Conservation (phyloP, 2,888 invertebrate species). For the Molanna angustata region DNA sequence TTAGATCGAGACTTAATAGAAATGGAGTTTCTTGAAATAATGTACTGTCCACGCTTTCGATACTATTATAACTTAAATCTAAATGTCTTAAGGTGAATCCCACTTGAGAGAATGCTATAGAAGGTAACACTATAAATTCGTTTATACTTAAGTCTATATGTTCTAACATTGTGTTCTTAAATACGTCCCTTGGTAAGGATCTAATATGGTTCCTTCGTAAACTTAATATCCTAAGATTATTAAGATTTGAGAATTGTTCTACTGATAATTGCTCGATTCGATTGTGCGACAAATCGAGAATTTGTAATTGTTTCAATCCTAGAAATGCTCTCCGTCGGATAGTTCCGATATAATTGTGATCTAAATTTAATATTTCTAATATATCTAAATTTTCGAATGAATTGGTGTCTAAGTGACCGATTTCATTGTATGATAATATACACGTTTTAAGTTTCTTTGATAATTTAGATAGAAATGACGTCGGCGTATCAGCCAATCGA, state of each 20-base stretch:
- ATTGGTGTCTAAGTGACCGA: constrained; percentile 67
- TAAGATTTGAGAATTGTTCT: constrained; percentile 76
- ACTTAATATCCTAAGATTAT: constrained; percentile 69
- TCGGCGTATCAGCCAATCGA: constrained; percentile 62
- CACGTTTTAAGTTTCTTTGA: constrained; percentile 64
- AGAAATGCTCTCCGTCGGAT: constrained; percentile 75
- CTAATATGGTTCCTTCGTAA: constrained; percentile 70
- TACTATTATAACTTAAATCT: constrained; percentile 73
- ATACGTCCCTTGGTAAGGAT: constrained; percentile 73
- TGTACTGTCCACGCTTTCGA: constrained; percentile 84
- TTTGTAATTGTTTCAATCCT: constrained; percentile 70
- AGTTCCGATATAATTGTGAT: constrained; percentile 69
- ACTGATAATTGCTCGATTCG: constrained; percentile 71
- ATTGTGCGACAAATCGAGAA: constrained; percentile 76
- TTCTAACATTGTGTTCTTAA: constrained; percentile 76
- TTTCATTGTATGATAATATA: constrained; percentile 70
- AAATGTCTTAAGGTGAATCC: constrained; percentile 76
- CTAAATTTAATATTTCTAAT: constrained; percentile 71
- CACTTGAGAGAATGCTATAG: constrained; percentile 72
- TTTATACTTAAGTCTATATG: constrained; percentile 78
- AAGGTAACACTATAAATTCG: constrained; percentile 76
- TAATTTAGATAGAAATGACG: constrained; percentile 61
- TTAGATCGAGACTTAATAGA: constrained; percentile 72
- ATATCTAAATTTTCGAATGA: constrained; percentile 69
- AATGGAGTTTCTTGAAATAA: constrained; percentile 82